Percentiles rank a stretch among this genome's conserved stretches.
Evolutionary conservation across 2,113 vertebrate species (phyloP).

Genomic region (Pyrgilauda ruficollis): DNA sequence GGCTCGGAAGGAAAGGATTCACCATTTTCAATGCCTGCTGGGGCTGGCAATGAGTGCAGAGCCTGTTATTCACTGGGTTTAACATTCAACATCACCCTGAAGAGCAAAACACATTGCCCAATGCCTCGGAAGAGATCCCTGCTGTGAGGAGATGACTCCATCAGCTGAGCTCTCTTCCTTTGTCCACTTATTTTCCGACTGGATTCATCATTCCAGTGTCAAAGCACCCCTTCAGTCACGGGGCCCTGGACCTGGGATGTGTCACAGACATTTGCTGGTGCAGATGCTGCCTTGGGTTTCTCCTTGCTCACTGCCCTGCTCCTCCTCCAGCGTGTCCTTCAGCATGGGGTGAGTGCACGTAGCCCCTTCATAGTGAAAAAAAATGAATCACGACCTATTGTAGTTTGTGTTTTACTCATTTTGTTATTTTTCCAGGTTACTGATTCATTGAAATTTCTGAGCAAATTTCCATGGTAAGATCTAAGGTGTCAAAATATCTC

Average conservation of each 20-base stretch:
- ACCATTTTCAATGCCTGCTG: neutral
- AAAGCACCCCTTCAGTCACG: neutral
- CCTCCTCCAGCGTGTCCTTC: neutral
- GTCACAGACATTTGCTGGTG: neutral
- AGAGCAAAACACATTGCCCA: neutral
- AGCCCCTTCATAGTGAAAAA: neutral
- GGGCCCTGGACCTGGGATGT: neutral
- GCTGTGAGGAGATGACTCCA: neutral
- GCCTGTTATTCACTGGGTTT: neutral
- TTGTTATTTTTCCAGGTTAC: slow-evolving; percentile 4
- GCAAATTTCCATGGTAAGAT: neutral
- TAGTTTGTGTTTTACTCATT: slow-evolving; percentile 11
- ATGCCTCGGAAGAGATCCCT: neutral
- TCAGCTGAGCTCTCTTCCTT: neutral
- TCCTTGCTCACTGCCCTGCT: neutral
- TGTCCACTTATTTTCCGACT: neutral
- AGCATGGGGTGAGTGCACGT: neutral
- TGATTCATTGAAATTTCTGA: slow-evolving; percentile 38
- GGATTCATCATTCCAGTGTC: neutral
- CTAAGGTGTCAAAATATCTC: slow-evolving; percentile 33
- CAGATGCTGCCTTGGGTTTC: neutral
- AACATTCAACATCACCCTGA: neutral
- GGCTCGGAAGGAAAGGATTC: neutral
- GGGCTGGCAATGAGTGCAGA: neutral
- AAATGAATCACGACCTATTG: slow-evolving; percentile 45